Evolutionary conservation across 2,888 invertebrate species (phyloP).

Genomic region (Dynastes hyllus): DNA sequence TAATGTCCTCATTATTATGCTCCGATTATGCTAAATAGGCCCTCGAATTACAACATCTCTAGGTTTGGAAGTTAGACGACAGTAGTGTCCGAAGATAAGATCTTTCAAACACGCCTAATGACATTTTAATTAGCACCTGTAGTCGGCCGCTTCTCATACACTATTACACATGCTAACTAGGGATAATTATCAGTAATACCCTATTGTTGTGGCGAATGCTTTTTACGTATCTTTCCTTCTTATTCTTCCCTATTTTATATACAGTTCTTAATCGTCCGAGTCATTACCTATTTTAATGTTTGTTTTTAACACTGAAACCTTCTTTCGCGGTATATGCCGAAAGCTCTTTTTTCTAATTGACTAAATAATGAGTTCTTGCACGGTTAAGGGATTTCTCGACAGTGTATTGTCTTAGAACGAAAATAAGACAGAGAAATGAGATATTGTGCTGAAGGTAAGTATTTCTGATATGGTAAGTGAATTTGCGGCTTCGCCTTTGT

Average conservation of each 20-base stretch:
- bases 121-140: constrained; percentile 62
- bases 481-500: constrained; percentile 20
- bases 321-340: constrained; percentile 1
- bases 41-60: constrained; percentile 33
- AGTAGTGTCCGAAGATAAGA: constrained; percentile 57
- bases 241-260: background rate
- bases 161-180: constrained; percentile 64
- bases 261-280: constrained; percentile 13
- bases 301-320: background rate
- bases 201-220: constrained; percentile 13
- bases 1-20: constrained; percentile 22
- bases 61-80: constrained; percentile 44
- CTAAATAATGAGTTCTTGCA: constrained; percentile 40
- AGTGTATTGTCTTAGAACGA: background rate
- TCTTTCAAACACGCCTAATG: constrained; percentile 59
- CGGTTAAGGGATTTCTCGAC: constrained; percentile 16
- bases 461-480: constrained; percentile 5
- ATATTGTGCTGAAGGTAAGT: constrained; percentile 3
- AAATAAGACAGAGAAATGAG: constrained; percentile 19
- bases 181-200: constrained; percentile 57
- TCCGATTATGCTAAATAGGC: constrained; percentile 41
- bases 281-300: constrained; percentile 31
- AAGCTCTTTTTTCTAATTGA: constrained; percentile 12
- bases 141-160: constrained; percentile 62
- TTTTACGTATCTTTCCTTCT: background rate